Evolutionary conservation across 2,113 vertebrate species (phyloP), one percentile per base, ranked within the genome.

Genomic region (Mola mola): DNA sequence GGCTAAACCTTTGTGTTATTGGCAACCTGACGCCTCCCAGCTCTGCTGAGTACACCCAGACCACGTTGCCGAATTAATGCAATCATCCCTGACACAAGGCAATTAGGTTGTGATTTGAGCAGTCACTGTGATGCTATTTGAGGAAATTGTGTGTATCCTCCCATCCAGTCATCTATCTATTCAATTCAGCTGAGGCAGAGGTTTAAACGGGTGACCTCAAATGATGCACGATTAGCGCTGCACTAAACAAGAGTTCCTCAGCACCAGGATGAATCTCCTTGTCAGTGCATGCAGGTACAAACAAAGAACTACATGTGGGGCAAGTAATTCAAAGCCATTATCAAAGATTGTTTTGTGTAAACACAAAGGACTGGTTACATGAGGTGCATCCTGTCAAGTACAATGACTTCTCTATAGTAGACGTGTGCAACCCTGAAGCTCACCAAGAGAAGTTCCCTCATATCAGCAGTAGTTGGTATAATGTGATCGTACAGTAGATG

Each of bases 1-100:
- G 44, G 57, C 47, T 53, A 52, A 55, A 75, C 69, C 67, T 62
- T 22, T 61, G 68, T 69, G 74, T 79, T 76, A 87, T 84, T 75
- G 87, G 82, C 69, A 83, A 73, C 58, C 68, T 66, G 69, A 84
- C 69, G 69, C 78, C 58, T 78, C 72, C 26, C 9, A 2, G 61
- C 70, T 83, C 41, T 52, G 73, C 71, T 74, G 75, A 25, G 64
- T 52, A 53, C 78, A 84, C 64, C 1, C 24, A 73, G 37, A 24
- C 42, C 16, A 49, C 34, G 16, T 21, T 11, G 29, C 60, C 17
- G 64, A 60, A 81, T 75, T 76, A 81, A 88, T 72, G 68, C 42
- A 73, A 74, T 88, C 67, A 68, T 66, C 73, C 63, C 44, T 40
- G 38, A 79, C 62, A 44, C 58, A 1, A 83, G 52, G 59, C 69